Conservation (phyloP, 2,113 vertebrate genomes). For the Piaya cayana region DNA sequence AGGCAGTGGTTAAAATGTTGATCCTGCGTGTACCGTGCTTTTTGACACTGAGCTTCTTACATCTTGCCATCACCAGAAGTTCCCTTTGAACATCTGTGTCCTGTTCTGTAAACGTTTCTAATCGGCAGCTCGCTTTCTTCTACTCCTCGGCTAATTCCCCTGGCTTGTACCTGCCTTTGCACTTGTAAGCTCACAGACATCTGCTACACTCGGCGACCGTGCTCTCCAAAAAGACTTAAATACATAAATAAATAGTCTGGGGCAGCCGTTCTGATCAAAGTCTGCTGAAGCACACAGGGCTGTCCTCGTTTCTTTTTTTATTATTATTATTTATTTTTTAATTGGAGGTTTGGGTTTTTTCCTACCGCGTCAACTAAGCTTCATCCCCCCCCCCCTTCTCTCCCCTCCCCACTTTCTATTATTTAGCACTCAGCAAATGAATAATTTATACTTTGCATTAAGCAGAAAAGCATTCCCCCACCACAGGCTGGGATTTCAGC, state of each 20-base stretch:
- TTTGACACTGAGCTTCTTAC: neutral
- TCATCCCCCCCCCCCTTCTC: neutral
- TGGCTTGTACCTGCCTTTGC: neutral
- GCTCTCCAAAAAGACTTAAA: neutral
- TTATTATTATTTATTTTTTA: neutral
- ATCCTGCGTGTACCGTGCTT: neutral
- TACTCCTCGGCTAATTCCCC: neutral
- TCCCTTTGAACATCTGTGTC: neutral
- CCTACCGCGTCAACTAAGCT: neutral
- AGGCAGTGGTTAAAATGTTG: neutral
- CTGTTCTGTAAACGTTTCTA: neutral
- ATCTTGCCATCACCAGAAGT: neutral
- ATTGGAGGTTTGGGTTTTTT: neutral
- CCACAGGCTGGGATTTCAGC: rapidly evolving
- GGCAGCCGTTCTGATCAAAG: neutral
- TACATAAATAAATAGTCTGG: neutral
- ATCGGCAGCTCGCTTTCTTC: neutral
- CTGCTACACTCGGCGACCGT: neutral
- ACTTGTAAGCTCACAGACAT: neutral
- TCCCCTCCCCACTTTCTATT: neutral
- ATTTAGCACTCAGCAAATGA: neutral
- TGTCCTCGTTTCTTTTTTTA: neutral
- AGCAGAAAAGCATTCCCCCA: neutral
- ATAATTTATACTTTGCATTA: neutral
- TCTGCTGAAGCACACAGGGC: neutral